Evolutionary conservation across 1,140 invertebrate species (phyloP).

Genomic region (Drosophila pandora): DNA sequence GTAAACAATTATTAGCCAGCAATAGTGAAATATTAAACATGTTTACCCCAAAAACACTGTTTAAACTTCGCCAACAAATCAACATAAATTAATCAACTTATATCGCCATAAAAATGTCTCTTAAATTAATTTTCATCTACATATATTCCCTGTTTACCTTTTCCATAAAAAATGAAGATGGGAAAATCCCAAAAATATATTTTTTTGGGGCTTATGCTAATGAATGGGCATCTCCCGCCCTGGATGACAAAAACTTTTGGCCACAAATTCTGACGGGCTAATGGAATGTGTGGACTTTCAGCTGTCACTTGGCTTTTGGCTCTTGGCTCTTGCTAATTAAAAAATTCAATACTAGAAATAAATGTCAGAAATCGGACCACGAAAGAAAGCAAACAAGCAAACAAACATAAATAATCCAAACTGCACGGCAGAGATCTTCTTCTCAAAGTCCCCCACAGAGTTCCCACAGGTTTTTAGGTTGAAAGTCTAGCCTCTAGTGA

Average conservation of each 20-base stretch:
- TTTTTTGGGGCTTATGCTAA: conserved; percentile 41
- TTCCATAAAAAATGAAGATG: conserved; percentile 12
- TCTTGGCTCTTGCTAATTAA: conserved; percentile 54
- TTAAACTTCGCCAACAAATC: background rate
- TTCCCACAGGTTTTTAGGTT: conserved; percentile 20
- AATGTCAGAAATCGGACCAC: conserved; percentile 4
- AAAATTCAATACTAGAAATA: conserved; percentile 48
- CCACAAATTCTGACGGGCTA: conserved; percentile 46
- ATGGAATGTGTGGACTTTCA: conserved; percentile 44
- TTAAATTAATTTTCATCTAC: conserved; percentile 23
- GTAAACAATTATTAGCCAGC: background rate
- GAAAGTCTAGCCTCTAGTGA: no score
- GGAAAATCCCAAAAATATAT: conserved; percentile 3
- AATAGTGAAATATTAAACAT: conserved; percentile 8
- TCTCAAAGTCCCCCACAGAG: conserved; percentile 6
- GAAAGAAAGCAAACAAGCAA: conserved; percentile 20
- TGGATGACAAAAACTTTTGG: conserved; percentile 16
- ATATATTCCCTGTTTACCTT: conserved; percentile 22
- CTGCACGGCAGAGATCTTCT: conserved; percentile 27
- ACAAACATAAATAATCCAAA: conserved; percentile 41
- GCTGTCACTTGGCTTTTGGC: conserved; percentile 59
- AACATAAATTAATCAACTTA: background rate
- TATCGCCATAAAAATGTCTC: background rate
- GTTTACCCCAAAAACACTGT: background rate
- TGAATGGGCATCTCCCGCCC: conserved; percentile 8